Evolutionary conservation across 2,113 vertebrate genomes (phyloP).

Genomic region (Lophochroa leadbeateri): DNA sequence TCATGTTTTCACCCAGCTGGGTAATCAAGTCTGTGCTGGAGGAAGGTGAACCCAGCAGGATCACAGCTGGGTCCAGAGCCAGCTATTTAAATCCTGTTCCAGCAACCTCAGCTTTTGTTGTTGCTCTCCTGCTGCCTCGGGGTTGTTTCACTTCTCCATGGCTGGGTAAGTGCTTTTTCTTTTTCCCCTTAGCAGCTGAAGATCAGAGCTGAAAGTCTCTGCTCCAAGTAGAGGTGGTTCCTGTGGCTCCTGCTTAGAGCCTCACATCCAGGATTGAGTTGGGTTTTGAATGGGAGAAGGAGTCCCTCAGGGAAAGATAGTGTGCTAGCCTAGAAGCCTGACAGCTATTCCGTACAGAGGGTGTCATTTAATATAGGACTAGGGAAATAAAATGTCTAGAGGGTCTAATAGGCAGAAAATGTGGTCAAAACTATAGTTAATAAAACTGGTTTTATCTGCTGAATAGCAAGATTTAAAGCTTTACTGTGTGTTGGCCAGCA

Average conservation of each 20-base stretch:
- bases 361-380: not conserved
- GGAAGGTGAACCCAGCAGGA: not conserved
- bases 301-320: not conserved
- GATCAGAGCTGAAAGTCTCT: not conserved
- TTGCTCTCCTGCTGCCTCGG: not conserved
- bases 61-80: not conserved
- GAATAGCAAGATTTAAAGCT: not conserved
- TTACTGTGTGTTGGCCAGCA: not conserved
- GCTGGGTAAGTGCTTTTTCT: not conserved
- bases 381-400: not conserved
- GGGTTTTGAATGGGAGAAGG: not conserved
- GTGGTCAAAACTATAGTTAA: not conserved
- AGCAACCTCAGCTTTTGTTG: fast-evolving
- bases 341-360: fast-evolving
- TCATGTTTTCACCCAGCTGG: not conserved
- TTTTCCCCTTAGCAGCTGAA: not conserved
- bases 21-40: not conserved
- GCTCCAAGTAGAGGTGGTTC: not conserved
- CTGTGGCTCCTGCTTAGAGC: not conserved
- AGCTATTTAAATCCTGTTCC: not conserved
- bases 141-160: not conserved
- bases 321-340: not conserved
- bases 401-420: not conserved
- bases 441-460: not conserved
- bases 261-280: not conserved